Conservation (phyloP, 2,797 vertebrate species). For the Pseudochirops cupreus region DNA sequence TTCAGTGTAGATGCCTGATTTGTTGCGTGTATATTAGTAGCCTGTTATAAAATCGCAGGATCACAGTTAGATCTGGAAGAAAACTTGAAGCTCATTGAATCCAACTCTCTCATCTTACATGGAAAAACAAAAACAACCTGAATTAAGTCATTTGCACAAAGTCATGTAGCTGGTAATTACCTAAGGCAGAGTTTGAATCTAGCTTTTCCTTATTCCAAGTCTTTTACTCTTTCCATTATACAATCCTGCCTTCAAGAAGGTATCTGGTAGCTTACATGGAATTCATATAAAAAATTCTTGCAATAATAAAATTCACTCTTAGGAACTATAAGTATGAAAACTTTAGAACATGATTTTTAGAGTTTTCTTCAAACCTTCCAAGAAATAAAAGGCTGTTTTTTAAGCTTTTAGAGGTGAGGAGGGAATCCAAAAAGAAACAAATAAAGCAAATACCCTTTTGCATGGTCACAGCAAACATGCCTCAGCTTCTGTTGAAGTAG, state of each 20-base stretch:
- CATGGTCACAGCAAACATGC: conserved; percentile 18
- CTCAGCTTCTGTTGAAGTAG: conserved; percentile 65
- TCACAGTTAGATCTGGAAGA: not conserved
- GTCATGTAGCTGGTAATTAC: not conserved
- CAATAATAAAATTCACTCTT: conserved; percentile 43
- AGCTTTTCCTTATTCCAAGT: not conserved
- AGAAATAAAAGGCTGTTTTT: conserved; percentile 55
- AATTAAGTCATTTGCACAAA: too few species aligned
- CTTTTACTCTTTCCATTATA: not conserved
- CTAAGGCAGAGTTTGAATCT: not conserved
- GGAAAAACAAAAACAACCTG: not conserved
- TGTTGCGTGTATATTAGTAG: conserved; percentile 18
- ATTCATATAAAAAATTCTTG: conserved; percentile 66
- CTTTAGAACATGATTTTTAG: not conserved
- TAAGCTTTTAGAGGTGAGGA: conserved; percentile 53
- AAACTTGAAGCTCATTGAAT: too few species aligned
- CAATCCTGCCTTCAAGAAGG: not conserved
- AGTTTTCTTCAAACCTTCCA: conserved; percentile 69
- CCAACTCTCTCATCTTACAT: not conserved
- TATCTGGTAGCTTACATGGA: not conserved
- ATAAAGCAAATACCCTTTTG: conserved; percentile 40
- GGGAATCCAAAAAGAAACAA: conserved; percentile 34
- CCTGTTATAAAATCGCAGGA: not conserved
- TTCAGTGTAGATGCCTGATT: conserved; percentile 66
- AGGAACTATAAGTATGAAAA: conserved; percentile 49